Conservation (phyloP, 2,113 vertebrate species). For the Mungos mungo region DNA sequence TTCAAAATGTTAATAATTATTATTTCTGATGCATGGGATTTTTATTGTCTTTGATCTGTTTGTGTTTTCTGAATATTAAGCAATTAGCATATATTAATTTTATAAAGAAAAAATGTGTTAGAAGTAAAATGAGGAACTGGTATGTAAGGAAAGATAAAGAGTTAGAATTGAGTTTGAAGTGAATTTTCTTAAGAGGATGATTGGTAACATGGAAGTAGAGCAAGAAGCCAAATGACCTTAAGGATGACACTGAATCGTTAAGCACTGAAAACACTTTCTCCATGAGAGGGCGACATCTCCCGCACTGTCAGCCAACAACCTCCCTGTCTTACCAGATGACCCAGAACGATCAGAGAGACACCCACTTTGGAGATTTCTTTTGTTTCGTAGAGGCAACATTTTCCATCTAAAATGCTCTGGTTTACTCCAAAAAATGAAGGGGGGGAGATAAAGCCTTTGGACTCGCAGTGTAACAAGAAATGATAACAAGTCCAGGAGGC, state of each 20-base stretch:
- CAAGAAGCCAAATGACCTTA: neutral
- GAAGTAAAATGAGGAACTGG: neutral
- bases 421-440: neutral
- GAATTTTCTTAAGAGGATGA: neutral
- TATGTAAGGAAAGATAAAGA: neutral
- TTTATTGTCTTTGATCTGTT: conserved; percentile 16
- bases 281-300: neutral
- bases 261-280: neutral
- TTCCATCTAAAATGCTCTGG: conserved; percentile 21
- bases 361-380: neutral
- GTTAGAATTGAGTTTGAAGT: neutral
- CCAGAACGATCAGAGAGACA: conserved; percentile 28
- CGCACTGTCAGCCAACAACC: neutral
- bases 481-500: neutral
- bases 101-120: conserved; percentile 5
- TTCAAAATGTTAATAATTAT: neutral
- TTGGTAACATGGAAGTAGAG: neutral
- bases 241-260: neutral
- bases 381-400: neutral
- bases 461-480: neutral
- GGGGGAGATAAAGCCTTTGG: neutral
- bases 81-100: conserved; percentile 10
- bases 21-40: neutral
- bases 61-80: conserved; percentile 27
- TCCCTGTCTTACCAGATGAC: neutral